phyloP scores from a whole-genome alignment of 2,888 invertebrate species.

The Conomelus anceps region DNA sequence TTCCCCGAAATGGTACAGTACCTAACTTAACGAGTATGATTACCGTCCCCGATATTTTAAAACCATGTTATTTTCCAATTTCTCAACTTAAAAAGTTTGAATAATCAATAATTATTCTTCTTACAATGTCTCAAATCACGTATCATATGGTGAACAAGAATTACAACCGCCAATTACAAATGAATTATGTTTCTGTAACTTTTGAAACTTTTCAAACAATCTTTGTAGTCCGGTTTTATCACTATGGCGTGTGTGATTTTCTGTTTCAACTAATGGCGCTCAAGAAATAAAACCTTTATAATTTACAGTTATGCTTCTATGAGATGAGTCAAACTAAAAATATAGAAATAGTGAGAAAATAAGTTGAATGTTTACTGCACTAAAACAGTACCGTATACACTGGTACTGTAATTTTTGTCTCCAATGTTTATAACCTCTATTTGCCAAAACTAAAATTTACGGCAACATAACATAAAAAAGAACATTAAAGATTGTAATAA shows the following conservation, averaged over 20 bases:
- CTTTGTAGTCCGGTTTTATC: not conserved
- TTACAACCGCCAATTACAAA: not conserved
- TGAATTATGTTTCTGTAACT: too few relatives aligned
- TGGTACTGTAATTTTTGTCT: not conserved
- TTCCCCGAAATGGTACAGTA: too few relatives aligned
- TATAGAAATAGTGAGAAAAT: too few relatives aligned
- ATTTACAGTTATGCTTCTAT: not conserved
- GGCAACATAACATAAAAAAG: not conserved
- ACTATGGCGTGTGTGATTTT: not conserved
- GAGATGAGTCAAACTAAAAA: not conserved
- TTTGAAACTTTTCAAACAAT: not conserved
- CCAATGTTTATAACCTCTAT: not conserved
- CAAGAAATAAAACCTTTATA: not conserved
- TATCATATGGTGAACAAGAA: not conserved
- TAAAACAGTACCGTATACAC: too few relatives aligned
- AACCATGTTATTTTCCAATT: not conserved
- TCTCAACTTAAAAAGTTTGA: not conserved
- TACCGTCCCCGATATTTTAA: too few relatives aligned
- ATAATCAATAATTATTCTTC: not conserved
- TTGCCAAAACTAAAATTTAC: not conserved
- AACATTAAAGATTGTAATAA: not conserved
- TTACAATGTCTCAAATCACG: not conserved
- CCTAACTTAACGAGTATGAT: too few relatives aligned
- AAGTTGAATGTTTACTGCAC: not conserved
- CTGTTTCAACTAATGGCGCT: not conserved